Evolutionary conservation across 1,140 invertebrate species (phyloP).

Genomic region (Thalassaphorura encarpata): DNA sequence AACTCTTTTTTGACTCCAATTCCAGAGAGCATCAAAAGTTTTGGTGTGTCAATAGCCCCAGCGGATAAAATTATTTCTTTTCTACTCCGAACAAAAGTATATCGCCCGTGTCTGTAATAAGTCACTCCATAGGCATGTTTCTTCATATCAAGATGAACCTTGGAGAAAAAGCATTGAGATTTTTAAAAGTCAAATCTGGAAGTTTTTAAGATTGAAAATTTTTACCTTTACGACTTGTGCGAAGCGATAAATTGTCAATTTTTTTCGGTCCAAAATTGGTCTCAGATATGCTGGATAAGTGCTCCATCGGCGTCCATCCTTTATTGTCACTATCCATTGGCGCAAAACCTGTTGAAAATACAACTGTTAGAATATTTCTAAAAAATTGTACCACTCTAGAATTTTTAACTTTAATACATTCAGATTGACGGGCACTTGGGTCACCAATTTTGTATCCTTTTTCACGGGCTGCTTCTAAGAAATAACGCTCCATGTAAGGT

Average conservation of each 20-base stretch:
- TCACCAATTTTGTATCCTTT: slow-evolving; percentile 52
- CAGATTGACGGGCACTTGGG: neutral
- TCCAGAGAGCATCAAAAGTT: slow-evolving; percentile 13
- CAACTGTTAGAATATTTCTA: too few relatives aligned
- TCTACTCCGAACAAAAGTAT: neutral
- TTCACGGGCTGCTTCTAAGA: slow-evolving; percentile 53
- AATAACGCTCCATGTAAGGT: slow-evolving; percentile 2
- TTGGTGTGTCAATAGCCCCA: slow-evolving; percentile 6
- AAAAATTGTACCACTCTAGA: neutral
- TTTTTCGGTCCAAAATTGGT: neutral
- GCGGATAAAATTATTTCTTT: slow-evolving; percentile 10
- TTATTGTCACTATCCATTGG: slow-evolving; percentile 4
- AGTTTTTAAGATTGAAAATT: neutral
- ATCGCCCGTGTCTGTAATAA: neutral
- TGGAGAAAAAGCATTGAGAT: neutral
- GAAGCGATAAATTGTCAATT: slow-evolving; percentile 1
- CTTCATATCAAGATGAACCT: slow-evolving; percentile 4
- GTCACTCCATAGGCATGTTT: neutral
- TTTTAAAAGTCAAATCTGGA: neutral
- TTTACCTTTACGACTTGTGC: slow-evolving; percentile 8
- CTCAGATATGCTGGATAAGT: neutral
- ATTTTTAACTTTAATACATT: neutral
- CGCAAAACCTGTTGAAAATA: slow-evolving; percentile 15
- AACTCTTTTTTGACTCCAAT: slow-evolving; percentile 7
- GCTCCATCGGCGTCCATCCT: neutral